Percentiles rank a stretch among this genome's conserved stretches.
These are phyloP conservation scores for Lacanobia wlatinum DNA, from an alignment of 2,888 invertebrate genomes.

Conservation along the genomic window DNA sequence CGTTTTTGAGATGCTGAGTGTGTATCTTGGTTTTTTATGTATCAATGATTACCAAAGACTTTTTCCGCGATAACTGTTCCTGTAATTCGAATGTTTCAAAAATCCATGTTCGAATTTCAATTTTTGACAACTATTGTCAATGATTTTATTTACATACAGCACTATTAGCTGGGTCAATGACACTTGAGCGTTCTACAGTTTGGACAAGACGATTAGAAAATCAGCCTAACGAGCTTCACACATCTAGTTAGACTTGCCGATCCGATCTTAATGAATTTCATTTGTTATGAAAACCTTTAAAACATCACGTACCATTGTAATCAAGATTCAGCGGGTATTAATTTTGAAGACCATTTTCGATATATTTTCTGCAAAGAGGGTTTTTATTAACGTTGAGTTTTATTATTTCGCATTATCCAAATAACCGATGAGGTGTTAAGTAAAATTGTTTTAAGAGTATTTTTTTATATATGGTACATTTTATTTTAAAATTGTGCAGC, in stretches of 20 bases:
- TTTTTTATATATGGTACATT: neutral
- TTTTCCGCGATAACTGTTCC: slow-evolving; percentile 6
- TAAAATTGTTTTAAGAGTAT: neutral
- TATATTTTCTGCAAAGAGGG: neutral
- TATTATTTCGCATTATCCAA: neutral
- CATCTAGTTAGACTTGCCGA: slow-evolving; percentile 32
- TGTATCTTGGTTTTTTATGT: too few relatives aligned
- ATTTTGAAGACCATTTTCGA: neutral
- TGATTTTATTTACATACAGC: slow-evolving; percentile 35
- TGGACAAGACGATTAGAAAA: slow-evolving; percentile 57
- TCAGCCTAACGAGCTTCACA: slow-evolving; percentile 57
- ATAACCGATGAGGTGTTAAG: neutral
- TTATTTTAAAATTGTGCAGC: neutral
- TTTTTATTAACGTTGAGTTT: slow-evolving; percentile 1
- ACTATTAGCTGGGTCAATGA: slow-evolving; percentile 44
- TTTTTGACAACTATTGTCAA: neutral
- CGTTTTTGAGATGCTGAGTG: too few relatives aligned
- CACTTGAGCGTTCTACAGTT: slow-evolving; percentile 20
- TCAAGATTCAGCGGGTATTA: slow-evolving; percentile 5
- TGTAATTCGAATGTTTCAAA: slow-evolving; percentile 22
- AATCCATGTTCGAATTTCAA: neutral
- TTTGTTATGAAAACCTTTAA: slow-evolving; percentile 32
- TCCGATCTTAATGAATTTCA: slow-evolving; percentile 35
- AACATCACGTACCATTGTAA: slow-evolving; percentile 17
- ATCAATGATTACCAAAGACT: neutral